Evolutionary conservation across 1,140 invertebrate genomes (phyloP).

Genomic region (Mizuhopecten yessoensis): DNA sequence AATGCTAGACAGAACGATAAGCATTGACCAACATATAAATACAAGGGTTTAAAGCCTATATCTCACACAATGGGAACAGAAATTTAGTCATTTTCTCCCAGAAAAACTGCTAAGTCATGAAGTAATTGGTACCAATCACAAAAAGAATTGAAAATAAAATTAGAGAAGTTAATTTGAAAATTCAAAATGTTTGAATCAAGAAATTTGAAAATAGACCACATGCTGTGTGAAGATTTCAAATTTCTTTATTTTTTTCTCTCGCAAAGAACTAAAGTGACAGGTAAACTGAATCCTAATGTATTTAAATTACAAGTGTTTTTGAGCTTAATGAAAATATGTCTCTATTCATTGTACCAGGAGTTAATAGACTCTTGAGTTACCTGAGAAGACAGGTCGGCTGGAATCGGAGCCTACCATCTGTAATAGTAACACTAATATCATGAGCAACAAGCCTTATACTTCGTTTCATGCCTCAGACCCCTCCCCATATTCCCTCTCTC

Average conservation of each 20-base stretch:
- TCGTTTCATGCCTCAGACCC: background rate
- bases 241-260: background rate
- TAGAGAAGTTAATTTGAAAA: conserved; percentile 20
- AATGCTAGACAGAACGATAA: no score
- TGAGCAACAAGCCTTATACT: background rate
- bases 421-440: background rate
- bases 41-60: background rate
- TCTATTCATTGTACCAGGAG: background rate
- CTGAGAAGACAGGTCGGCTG: background rate
- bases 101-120: background rate
- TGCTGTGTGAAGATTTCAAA: background rate
- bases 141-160: background rate
- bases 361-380: background rate
- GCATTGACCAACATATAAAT: background rate
- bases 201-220: background rate
- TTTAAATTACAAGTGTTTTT: background rate
- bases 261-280: background rate
- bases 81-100: background rate
- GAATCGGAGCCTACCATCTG: background rate
- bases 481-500: background rate
- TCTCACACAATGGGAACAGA: background rate
- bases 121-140: background rate
- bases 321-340: background rate
- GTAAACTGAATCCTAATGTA: background rate
- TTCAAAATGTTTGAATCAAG: background rate